phyloP scores from a whole-genome alignment of 2,888 invertebrate species.

The Zeuzera pyrina region DNA sequence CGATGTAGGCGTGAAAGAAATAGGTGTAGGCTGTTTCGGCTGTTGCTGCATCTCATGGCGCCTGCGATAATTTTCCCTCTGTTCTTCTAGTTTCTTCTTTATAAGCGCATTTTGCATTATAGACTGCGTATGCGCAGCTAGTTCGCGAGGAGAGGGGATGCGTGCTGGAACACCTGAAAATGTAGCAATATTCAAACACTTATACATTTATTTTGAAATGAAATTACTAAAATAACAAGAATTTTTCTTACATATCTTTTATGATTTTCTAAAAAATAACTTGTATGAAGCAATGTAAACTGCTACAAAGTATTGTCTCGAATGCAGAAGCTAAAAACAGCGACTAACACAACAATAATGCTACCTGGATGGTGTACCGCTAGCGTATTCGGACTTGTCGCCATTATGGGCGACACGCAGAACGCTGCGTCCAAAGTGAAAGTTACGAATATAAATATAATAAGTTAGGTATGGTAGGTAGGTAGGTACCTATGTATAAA shows the following conservation, averaged over 20 bases:
- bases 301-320: no score
- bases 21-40: conserved; percentile 69
- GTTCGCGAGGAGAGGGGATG: conserved; percentile 87
- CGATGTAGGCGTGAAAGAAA: conserved; percentile 94
- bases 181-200: background rate
- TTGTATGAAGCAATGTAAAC: no score
- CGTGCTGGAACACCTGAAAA: conserved; percentile 76
- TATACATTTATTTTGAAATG: no score
- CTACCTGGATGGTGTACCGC: conserved; percentile 79
- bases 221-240: no score
- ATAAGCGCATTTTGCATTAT: conserved; percentile 90
- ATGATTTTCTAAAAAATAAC: no score
- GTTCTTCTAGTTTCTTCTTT: conserved; percentile 91
- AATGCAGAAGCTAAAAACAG: no score
- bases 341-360: conserved; percentile 3
- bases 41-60: conserved; percentile 75
- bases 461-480: no score
- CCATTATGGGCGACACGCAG: conserved; percentile 79
- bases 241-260: no score
- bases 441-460: no score
- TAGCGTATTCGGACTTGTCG: conserved; percentile 78
- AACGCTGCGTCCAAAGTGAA: conserved; percentile 75
- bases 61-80: conserved; percentile 86
- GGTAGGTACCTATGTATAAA: no score
- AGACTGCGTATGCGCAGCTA: conserved; percentile 88